A percentile compares a stretch with the other conserved stretches of the same genome.
These are phyloP conservation scores for Ips typographus DNA, from an alignment of 1,140 invertebrate genomes.

Conservation along the genomic window DNA sequence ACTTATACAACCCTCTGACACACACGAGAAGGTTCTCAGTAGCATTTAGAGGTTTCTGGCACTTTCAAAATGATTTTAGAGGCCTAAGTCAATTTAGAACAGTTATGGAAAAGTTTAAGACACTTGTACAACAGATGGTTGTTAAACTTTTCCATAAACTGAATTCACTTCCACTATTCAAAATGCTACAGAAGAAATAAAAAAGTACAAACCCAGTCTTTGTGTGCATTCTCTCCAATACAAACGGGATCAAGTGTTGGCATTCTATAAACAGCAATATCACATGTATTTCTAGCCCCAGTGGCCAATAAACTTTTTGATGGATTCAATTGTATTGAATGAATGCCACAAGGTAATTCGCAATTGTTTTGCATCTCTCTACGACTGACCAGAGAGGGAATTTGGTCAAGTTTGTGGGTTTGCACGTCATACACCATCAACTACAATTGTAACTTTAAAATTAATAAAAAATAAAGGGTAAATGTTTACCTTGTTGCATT, in stretches of 20 bases:
- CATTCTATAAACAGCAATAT: slow-evolving; percentile 89
- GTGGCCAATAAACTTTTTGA: slow-evolving; percentile 88
- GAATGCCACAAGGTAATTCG: slow-evolving; percentile 84
- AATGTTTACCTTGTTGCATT: slow-evolving; percentile 86
- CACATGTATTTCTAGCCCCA: slow-evolving; percentile 87
- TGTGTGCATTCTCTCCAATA: slow-evolving; percentile 89
- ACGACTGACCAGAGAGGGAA: slow-evolving; percentile 75
- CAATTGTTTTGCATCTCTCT: slow-evolving; percentile 55
- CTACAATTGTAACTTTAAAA: slow-evolving; percentile 49
- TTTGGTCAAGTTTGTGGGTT: slow-evolving; percentile 77
- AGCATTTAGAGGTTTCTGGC: no score
- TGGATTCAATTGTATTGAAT: slow-evolving; percentile 93
- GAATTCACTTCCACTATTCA: no score
- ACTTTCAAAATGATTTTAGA: no score
- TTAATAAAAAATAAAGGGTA: background rate
- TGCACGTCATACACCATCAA: slow-evolving; percentile 82
- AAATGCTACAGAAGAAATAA: background rate
- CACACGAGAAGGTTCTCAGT: no score
- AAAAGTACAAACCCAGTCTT: slow-evolving; percentile 74
- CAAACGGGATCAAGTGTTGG: slow-evolving; percentile 93
- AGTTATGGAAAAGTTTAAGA: no score
- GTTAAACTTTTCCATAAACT: background rate
- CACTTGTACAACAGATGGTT: background rate
- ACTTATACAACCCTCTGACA: no score
- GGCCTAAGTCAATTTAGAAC: no score